phyloP scores from a whole-genome alignment of 2,888 invertebrate species.

The Oligia latruncula region DNA sequence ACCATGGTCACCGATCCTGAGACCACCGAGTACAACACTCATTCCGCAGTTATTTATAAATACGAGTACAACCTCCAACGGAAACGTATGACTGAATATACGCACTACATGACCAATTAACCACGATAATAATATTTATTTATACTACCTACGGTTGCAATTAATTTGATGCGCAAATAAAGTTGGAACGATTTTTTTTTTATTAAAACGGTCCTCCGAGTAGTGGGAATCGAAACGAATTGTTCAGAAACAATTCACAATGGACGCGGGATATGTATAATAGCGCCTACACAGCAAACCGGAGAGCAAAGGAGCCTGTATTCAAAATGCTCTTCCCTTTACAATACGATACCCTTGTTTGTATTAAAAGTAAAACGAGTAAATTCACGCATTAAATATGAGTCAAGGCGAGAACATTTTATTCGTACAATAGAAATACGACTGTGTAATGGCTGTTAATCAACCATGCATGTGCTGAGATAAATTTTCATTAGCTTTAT shows the following conservation, averaged over 20 bases:
- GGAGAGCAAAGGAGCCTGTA: constrained; percentile 65
- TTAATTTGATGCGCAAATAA: constrained; percentile 63
- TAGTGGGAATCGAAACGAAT: constrained; percentile 72
- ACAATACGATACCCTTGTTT: constrained; percentile 75
- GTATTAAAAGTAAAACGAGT: constrained; percentile 74
- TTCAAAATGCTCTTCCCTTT: constrained; percentile 69
- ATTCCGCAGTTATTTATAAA: constrained; percentile 74
- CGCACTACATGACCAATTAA: constrained; percentile 71
- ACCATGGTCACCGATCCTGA: constrained; percentile 77
- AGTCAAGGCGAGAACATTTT: constrained; percentile 58
- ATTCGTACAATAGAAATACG: constrained; percentile 57
- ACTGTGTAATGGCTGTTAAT: constrained; percentile 50
- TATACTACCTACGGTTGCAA: constrained; percentile 45
- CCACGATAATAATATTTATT: constrained; percentile 59
- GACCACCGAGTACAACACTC: constrained; percentile 76
- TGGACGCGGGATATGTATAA: constrained; percentile 73
- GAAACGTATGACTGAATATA: constrained; percentile 71
- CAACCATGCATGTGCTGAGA: constrained; percentile 48
- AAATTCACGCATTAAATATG: constrained; percentile 70
- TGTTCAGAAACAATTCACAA: constrained; percentile 77
- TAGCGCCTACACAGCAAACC: constrained; percentile 73
- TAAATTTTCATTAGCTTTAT: constrained; percentile 58
- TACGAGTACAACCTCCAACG: constrained; percentile 48
- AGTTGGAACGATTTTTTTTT: constrained; percentile 55
- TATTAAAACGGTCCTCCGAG: constrained; percentile 50